These are phyloP conservation scores for Cantharis lateralis DNA, from an alignment of 2,888 invertebrate species.

Conservation along the genomic window DNA sequence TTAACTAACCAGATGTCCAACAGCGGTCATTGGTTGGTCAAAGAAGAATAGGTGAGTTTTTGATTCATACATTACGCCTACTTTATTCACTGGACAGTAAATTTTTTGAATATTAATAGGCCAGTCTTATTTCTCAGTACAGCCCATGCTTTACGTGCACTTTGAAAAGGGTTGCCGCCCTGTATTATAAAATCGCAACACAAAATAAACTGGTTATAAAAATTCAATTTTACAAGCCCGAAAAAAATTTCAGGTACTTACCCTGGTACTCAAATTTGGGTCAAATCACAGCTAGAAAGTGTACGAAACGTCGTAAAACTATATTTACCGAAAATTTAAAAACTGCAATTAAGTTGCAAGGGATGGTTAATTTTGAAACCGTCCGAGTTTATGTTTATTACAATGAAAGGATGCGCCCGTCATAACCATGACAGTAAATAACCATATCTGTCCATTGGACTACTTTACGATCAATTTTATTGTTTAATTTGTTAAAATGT, in stretches of 20 bases:
- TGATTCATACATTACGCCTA: constrained; percentile 28
- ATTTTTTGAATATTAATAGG: constrained; percentile 28
- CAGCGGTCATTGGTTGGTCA: constrained; percentile 30
- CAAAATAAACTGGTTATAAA: background rate
- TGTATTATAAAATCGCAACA: background rate
- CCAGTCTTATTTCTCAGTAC: constrained; percentile 12
- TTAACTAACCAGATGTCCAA: constrained; percentile 12
- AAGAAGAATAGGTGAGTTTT: constrained; percentile 19
- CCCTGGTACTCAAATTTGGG: constrained; percentile 5
- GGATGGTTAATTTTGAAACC: constrained; percentile 16
- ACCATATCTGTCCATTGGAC: constrained; percentile 36
- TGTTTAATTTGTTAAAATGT: constrained; percentile 3
- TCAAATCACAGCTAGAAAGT: constrained; percentile 25
- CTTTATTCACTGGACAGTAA: constrained; percentile 24
- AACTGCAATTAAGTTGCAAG: constrained; percentile 33
- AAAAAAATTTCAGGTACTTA: background rate
- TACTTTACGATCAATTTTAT: constrained; percentile 35
- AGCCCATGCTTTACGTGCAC: constrained; percentile 3
- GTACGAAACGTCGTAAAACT: background rate
- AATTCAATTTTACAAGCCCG: background rate
- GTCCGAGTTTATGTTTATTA: background rate
- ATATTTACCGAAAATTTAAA: constrained; percentile 30
- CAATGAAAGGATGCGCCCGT: constrained; percentile 33
- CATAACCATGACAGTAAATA: constrained; percentile 40
- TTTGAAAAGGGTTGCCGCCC: background rate